Evolutionary conservation across 2,797 vertebrate species (phyloP).

Genomic region (Lycodopsis pacificus): DNA sequence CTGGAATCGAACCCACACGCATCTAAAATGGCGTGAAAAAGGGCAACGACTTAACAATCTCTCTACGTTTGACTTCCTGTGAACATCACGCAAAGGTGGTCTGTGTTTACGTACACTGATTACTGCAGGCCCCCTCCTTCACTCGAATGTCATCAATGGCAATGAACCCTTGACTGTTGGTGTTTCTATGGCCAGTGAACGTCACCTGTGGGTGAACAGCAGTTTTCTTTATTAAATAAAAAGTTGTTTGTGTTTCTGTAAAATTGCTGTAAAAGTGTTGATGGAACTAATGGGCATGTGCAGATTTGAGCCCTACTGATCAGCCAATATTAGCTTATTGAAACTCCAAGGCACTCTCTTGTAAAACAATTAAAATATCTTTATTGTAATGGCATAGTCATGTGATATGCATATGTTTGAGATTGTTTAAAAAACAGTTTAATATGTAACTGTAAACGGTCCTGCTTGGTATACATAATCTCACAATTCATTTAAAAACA

Average conservation of each 20-base stretch:
- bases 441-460: background rate
- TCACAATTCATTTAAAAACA: background rate
- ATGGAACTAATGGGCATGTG: background rate
- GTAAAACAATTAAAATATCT: background rate
- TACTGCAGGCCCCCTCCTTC: conserved; percentile 72
- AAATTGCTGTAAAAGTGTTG: background rate
- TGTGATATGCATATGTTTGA: background rate
- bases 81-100: background rate
- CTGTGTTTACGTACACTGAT: conserved; percentile 63
- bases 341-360: background rate
- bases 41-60: background rate
- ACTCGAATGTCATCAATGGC: conserved; percentile 84
- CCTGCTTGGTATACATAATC: background rate
- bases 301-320: background rate
- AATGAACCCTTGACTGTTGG: conserved; percentile 77
- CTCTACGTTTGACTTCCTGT: background rate
- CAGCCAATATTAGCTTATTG: background rate
- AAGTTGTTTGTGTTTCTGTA: background rate
- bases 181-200: conserved; percentile 71
- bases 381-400: background rate
- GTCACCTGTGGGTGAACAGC: conserved; percentile 62
- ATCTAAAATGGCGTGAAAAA: conserved; percentile 56
- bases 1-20: conserved; percentile 82
- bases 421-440: background rate
- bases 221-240: background rate